Evolutionary conservation across 2,797 vertebrate genomes (phyloP), one percentile per base, ranked within the genome.

Genomic region (Scarus forsteni): DNA sequence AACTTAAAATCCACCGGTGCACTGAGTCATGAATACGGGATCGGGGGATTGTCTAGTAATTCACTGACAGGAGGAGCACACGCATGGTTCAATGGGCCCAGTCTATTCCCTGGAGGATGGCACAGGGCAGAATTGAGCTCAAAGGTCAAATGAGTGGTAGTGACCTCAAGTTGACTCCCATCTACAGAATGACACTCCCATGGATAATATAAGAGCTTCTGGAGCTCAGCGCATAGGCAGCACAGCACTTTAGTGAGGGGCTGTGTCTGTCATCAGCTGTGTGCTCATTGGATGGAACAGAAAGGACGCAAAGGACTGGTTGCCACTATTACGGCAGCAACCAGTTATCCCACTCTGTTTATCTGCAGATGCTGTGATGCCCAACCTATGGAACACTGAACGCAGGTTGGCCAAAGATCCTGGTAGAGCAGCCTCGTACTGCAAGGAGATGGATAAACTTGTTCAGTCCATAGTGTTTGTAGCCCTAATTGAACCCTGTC

Each of bases 151-250:
- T 79, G 76, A 86, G 66, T 79, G 62, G 50, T 16, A 58, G 75
- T 77, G 79, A 89, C 87, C 84, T 88, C 57, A 10, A 16, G 60
- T 83, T 86, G 75, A 88, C 77, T 68, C 63, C 61, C 66, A 83
- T 91, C 66, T 69, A 62, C 16, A 68, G 51, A 85, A 54, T 79
- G 63, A 36, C 59, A 50, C 64, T 80, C 82, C 36, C 42, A n/a
- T 11, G 74, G 61, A 85, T 77, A 79, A 65, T 60, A 48, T 42
- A 49, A 54, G 45, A 49, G 40, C 79, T 82, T 74, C 44, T 73
- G 43, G 73, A 71, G 60, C 52, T 11, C 34, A 42, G 45, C 36
- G 66, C 42, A 53, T 51, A 3, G 8, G 10, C 44, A 43, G 52
- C 35, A 35, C 16, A 63, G 38, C 36, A 63, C 34, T 64, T 64